These are phyloP conservation scores for Polypedilum pembai DNA, from an alignment of 1,140 invertebrate genomes.

Conservation along the genomic window DNA sequence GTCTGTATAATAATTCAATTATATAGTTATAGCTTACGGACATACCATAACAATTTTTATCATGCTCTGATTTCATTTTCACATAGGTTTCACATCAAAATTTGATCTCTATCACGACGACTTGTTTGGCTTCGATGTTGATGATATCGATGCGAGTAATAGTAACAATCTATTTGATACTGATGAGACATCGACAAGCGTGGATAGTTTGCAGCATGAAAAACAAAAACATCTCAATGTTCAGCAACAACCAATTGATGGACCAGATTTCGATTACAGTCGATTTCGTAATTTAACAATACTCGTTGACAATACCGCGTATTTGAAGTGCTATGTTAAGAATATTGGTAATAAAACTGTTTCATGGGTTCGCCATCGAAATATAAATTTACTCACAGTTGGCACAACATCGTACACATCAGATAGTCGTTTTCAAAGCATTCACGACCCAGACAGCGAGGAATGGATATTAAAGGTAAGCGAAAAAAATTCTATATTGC, in stretches of 20 bases:
- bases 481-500: background rate
- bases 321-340: background rate
- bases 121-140: background rate
- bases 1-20: background rate
- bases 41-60: background rate
- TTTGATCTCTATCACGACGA: constrained; percentile 16
- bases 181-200: background rate
- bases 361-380: constrained; percentile 80
- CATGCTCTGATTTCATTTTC: background rate
- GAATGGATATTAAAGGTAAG: constrained; percentile 66
- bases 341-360: constrained; percentile 46
- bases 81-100: constrained; percentile 17
- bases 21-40: background rate
- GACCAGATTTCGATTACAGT: constrained; percentile 1
- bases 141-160: background rate
- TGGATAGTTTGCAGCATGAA: background rate
- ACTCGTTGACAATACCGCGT: background rate
- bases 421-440: constrained; percentile 70
- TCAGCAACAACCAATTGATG: background rate
- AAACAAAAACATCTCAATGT: background rate
- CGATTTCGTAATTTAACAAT: background rate
- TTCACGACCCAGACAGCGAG: constrained; percentile 70
- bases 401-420: constrained; percentile 79
- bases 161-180: background rate
- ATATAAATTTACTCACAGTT: constrained; percentile 79